Base-by-base conservation (phyloP, 2,113 vertebrate genomes). In the Pseudonaja textilis region DNA sequence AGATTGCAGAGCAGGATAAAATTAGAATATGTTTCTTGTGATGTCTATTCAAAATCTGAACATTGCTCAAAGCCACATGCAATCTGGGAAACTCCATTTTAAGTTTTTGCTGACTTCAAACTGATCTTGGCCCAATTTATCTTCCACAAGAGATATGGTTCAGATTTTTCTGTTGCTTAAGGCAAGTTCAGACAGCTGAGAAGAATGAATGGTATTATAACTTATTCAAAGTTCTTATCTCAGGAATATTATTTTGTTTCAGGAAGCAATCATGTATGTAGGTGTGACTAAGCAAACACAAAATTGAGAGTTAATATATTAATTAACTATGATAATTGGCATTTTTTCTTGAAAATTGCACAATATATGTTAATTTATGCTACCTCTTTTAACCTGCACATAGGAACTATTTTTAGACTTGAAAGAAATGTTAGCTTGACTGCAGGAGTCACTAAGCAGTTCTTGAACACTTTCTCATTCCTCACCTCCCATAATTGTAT, bases 261-360 rank as follows among this genome's bases (percentile, higher is more conserved):
- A 90, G 95, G 93, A 96, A 95, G 90, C 54, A 92, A 94, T 94
- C 89, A 91, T 93, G 56, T 91, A 93, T 87, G 94, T 94, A 96
- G 94, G 45, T 88, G 57, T 0, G 1, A 95, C 47, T 85, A 88
- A 94, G 90, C 56, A 97, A 96, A 96, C 93, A 90, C 96, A 95
- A 95, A 93, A 92, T 94, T 92, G 90, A 96, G 92, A 95, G 93
- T 93, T 95, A 97, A 97, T 97, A 95, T 94, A 92, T 56, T 86
- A 29, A 54, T 54, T 92, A 93, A 96, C 55, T 74, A 47, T 95
- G 92, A 96, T 88, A 93, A 94, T 42, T 93, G 96, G 90, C 88
- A 95, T 96, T 96, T 94, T 95, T 95, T 54, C 85, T 97, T 95
- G 91, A 93, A 93, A 90, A 3, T 87, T 91, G 95, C 89, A 95